Evolutionary conservation across 2,797 vertebrate genomes (phyloP), one percentile per base, ranked within the genome.

Genomic region (Chromis chromis): DNA sequence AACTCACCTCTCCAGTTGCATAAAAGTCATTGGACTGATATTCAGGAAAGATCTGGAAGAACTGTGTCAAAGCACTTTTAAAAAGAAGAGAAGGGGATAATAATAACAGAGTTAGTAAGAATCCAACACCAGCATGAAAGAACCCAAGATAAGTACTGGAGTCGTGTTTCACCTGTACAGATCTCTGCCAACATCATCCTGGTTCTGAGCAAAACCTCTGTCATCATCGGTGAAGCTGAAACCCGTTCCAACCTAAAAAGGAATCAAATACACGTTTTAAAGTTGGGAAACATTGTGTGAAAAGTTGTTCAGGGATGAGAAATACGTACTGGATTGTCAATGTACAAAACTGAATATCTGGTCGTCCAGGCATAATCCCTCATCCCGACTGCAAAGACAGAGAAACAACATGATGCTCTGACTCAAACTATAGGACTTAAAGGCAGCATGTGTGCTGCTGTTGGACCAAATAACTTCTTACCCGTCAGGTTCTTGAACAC

Each of bases 1-100:
- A 44, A 62, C 33, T 49, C 65, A 96, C 96, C 95, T 98, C 95
- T 69, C 95, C 96, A 36, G 94, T 95, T 78, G 93, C 94, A 79
- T 93, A 97, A 83, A 96, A 99, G 22, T 95, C 87, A 81, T 96
- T 97, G 75, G 94, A 82, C 88, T 95, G 93, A 89, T 96, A 97
- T 56, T 96, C 95, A 9, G 94, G 94, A 86, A 97, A 98, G 65
- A 96, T 85, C 86, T 94, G 94, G 87, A 94, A 98, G 92, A 97
- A 96, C 84, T 95, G 94, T 24, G 55, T 87, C 62, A 97, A 91
- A 4, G 91, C 95, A 82, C 95, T 96, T 79, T 79, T 53, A 79
- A 70, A 83, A 75, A 19, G 59, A 85, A 48, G 19, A 77, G 60
- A 76, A 1, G 11, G 17, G 48, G 65, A 71, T 5, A 24, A 24